These are phyloP conservation scores for Cacatua alba DNA, from an alignment of 2,113 vertebrate genomes.

Conservation along the genomic window DNA sequence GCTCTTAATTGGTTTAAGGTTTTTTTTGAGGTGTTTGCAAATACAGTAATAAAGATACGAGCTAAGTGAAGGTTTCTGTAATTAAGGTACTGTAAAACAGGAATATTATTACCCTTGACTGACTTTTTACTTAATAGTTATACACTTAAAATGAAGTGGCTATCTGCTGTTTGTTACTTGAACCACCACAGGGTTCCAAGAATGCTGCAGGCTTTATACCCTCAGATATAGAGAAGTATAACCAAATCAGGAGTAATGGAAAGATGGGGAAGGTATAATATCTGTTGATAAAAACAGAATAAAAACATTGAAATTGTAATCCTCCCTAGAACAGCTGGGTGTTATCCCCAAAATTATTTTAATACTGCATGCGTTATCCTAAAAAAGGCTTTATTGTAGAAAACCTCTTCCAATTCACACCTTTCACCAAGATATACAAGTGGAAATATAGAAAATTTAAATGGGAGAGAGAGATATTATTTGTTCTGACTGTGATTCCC, in stretches of 20 bases:
- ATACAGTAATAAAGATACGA: background rate
- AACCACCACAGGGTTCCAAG: background rate
- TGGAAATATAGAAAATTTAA: background rate
- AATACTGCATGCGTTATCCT: background rate
- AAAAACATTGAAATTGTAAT: background rate
- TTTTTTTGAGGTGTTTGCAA: background rate
- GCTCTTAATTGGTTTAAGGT: background rate
- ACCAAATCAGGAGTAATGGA: background rate
- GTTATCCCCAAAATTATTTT: background rate
- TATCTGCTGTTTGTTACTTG: background rate
- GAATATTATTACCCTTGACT: accelerated
- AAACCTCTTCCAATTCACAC: background rate
- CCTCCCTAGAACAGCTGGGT: background rate
- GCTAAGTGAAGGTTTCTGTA: background rate
- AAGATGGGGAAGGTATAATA: background rate
- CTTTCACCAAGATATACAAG: background rate
- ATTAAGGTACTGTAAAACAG: background rate
- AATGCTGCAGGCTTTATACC: background rate
- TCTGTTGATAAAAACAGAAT: background rate
- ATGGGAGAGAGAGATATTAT: background rate
- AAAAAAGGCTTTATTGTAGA: background rate
- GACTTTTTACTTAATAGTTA: background rate
- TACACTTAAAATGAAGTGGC: background rate
- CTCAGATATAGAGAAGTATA: background rate
- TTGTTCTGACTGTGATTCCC: background rate